Evolutionary conservation across 2,113 vertebrate species (phyloP).

Genomic region (Passer montanus): DNA sequence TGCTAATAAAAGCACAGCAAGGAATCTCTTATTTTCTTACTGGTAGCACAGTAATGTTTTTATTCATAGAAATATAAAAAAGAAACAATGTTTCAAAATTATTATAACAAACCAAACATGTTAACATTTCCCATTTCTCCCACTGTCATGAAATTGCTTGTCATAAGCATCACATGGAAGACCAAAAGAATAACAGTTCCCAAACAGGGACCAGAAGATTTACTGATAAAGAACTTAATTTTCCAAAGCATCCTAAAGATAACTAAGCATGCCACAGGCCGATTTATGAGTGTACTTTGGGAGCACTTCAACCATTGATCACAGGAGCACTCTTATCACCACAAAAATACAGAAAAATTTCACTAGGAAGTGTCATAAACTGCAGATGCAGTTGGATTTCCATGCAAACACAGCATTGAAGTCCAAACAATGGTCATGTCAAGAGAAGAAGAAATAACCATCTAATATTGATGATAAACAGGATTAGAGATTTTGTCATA

Average conservation of each 20-base stretch:
- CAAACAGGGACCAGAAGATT: not conserved
- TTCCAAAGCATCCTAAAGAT: not conserved
- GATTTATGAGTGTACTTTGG: not conserved
- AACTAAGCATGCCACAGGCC: not conserved
- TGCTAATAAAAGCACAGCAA: not conserved
- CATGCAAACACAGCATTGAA: not conserved
- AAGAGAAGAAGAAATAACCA: not conserved
- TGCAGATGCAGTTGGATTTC: not conserved
- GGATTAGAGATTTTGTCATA: not conserved
- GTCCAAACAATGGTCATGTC: too few relatives aligned
- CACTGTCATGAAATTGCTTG: not conserved
- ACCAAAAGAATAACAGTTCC: not conserved
- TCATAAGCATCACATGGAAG: not conserved
- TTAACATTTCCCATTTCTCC: not conserved
- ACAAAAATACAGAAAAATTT: not conserved
- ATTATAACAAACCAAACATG: not conserved
- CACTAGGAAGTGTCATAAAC: not conserved
- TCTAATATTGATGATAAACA: not conserved
- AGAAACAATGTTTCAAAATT: not conserved
- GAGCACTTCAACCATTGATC: not conserved
- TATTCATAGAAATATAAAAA: not conserved
- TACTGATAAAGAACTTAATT: not conserved
- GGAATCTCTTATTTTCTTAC: not conserved
- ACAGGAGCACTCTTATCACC: not conserved
- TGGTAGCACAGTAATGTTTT: not conserved